Conservation (phyloP, 2,888 invertebrate genomes). For the Monoplex corrugatus region DNA sequence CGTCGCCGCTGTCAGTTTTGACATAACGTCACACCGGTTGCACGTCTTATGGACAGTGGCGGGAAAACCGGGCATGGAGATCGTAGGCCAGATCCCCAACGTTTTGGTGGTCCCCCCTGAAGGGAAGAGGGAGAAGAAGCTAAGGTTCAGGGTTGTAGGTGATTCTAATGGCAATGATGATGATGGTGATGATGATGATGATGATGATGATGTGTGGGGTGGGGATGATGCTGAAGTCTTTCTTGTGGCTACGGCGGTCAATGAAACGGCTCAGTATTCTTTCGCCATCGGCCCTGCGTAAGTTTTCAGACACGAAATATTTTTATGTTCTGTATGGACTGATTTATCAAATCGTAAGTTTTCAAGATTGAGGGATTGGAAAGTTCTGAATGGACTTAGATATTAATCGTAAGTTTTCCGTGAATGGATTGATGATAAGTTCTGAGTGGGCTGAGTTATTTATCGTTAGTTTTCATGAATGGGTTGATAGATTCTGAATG, state of each 20-base stretch:
- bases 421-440: background rate
- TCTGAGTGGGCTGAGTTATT: background rate
- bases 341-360: too few species aligned
- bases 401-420: background rate
- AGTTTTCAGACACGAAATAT: background rate
- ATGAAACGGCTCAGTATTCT: background rate
- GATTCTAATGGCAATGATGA: background rate
- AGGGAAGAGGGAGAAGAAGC: background rate
- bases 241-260: conserved; percentile 40
- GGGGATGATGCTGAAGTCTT: background rate
- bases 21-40: background rate
- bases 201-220: background rate
- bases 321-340: background rate
- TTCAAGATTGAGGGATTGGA: too few species aligned
- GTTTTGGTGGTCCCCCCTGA: background rate
- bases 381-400: background rate
- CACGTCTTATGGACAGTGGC: conserved; percentile 36
- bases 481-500: too few species aligned
- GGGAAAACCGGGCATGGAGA: background rate
- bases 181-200: background rate
- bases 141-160: background rate
- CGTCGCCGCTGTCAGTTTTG: conserved; percentile 2
- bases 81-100: conserved; percentile 44
- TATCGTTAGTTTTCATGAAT: background rate
- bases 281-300: conserved; percentile 37